phyloP scores from a whole-genome alignment of 2,113 vertebrate species.

The Serranochromis macrocephalus region DNA sequence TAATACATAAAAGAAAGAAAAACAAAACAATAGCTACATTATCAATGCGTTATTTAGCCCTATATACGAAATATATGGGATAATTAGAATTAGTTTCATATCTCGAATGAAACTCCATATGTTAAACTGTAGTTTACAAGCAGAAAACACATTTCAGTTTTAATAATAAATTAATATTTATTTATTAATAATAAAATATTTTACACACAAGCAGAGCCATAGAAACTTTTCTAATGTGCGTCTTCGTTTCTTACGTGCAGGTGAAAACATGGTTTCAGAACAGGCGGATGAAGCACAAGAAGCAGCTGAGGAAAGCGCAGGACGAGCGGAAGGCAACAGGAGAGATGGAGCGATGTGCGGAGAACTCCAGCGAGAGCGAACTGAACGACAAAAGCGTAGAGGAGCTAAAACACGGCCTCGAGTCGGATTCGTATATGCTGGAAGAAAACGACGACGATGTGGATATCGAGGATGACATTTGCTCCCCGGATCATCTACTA shows the following conservation, averaged over 20 bases:
- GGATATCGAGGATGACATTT: constrained; percentile 87
- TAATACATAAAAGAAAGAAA: neutral
- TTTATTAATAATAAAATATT: neutral
- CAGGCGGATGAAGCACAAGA: constrained; percentile 94
- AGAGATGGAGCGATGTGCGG: constrained; percentile 70
- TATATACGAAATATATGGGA: neutral
- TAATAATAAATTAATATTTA: neutral
- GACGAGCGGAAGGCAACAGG: constrained; percentile 81
- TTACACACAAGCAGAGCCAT: neutral
- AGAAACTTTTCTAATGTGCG: neutral
- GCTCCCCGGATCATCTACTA: constrained; percentile 76
- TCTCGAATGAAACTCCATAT: neutral
- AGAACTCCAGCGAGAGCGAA: constrained; percentile 75
- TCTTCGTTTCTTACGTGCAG: constrained; percentile 42
- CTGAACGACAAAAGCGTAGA: constrained; percentile 55
- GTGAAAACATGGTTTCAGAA: constrained; percentile 97
- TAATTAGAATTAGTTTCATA: neutral
- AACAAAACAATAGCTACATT: neutral
- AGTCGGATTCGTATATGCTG: constrained; percentile 74
- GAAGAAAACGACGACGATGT: constrained; percentile 80
- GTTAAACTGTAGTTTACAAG: neutral
- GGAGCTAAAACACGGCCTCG: constrained; percentile 60
- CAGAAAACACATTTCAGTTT: neutral
- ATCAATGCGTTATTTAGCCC: neutral
- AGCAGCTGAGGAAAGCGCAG: constrained; percentile 89